Percentiles rank a stretch among this genome's conserved stretches.
phyloP scores from a whole-genome alignment of 2,113 vertebrate species.

The Phylloscopus trochilus region DNA sequence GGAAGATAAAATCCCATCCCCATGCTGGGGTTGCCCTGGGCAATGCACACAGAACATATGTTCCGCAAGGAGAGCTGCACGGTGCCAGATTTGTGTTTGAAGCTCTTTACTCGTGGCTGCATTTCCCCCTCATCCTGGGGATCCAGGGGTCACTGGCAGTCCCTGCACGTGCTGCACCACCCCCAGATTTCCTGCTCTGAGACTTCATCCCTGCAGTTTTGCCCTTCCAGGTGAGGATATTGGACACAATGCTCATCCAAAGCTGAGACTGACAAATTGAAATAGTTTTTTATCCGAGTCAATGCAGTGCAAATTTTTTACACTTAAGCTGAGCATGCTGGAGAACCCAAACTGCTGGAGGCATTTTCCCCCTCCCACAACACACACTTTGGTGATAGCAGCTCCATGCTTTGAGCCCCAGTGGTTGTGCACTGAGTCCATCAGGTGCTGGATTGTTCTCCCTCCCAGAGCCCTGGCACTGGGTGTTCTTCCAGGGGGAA shows the following conservation, averaged over 20 bases:
- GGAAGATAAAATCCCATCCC: neutral
- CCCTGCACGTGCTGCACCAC: neutral
- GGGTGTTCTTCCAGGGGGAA: neutral
- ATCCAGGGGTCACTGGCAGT: neutral
- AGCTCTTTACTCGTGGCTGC: neutral
- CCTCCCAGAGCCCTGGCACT: neutral
- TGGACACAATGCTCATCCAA: neutral
- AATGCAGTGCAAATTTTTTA: neutral
- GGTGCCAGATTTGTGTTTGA: neutral
- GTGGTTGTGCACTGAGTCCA: neutral
- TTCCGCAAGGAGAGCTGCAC: neutral
- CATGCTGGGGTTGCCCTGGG: neutral
- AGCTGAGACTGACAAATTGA: neutral
- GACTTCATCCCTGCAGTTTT: neutral
- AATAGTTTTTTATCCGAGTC: neutral
- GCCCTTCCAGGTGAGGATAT: neutral
- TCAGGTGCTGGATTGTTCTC: neutral
- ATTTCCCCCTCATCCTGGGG: neutral
- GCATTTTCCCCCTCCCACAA: neutral
- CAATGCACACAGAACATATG: accelerated
- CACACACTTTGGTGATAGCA: neutral
- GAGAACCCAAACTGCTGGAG: neutral
- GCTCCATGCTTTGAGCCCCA: neutral
- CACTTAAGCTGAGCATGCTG: neutral
- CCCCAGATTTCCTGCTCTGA: neutral